Evolutionary conservation across 2,113 vertebrate species (phyloP).

Genomic region (Pica pica): DNA sequence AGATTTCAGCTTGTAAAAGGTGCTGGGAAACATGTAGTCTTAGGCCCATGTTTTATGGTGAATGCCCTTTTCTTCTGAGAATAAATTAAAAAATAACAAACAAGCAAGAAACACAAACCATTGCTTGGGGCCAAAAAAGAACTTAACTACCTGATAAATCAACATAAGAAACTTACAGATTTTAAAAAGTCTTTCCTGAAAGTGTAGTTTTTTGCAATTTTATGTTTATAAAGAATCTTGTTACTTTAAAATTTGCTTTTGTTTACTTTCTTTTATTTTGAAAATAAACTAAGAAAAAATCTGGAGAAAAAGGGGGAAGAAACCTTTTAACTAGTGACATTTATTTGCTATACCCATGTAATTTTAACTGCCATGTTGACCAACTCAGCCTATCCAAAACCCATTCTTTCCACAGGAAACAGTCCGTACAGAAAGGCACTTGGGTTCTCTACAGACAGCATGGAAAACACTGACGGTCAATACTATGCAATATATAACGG

Average conservation of each 20-base stretch:
- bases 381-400: slow-evolving; percentile 47
- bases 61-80: slow-evolving; percentile 69
- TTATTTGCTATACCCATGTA: slow-evolving; percentile 45
- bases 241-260: not conserved
- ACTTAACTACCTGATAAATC: slow-evolving; percentile 54
- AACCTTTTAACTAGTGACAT: not conserved
- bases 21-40: not conserved
- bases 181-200: not conserved
- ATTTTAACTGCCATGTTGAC: slow-evolving; percentile 63
- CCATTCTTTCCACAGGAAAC: slow-evolving; percentile 65
- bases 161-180: not conserved
- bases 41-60: slow-evolving; percentile 51
- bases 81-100: slow-evolving; percentile 45
- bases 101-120: slow-evolving; percentile 28
- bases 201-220: not conserved
- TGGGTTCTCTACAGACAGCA: slow-evolving; percentile 45
- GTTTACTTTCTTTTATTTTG: not conserved
- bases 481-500: slow-evolving; percentile 75
- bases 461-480: slow-evolving; percentile 69
- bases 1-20: not conserved
- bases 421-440: slow-evolving; percentile 58
- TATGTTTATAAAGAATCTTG: not conserved
- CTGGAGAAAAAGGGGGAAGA: not conserved
- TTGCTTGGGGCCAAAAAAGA: slow-evolving; percentile 52
- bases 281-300: not conserved